Percentiles rank a stretch among this genome's conserved stretches.
Evolutionary conservation across 2,797 vertebrate species (phyloP).

Genomic region (Danionella dracula): DNA sequence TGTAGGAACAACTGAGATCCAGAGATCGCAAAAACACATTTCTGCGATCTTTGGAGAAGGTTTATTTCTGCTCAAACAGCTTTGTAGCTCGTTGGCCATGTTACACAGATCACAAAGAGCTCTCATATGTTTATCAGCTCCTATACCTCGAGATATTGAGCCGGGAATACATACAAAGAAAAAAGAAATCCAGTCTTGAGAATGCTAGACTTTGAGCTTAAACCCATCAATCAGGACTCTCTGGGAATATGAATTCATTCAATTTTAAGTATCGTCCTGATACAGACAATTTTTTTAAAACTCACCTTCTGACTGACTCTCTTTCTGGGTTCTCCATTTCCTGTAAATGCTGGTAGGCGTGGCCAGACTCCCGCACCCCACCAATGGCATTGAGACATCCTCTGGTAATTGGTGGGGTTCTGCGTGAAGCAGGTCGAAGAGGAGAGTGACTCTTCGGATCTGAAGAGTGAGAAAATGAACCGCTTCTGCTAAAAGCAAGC

Average conservation of each 20-base stretch:
- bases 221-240: neutral
- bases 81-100: too few species aligned
- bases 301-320: constrained; percentile 61
- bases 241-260: neutral
- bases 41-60: too few species aligned
- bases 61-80: too few species aligned
- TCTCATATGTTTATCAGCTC: too few species aligned
- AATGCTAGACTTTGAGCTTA: too few species aligned
- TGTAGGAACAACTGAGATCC: too few species aligned
- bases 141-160: too few species aligned
- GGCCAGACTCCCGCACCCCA: constrained; percentile 64
- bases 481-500: constrained; percentile 43
- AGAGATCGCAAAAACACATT: too few species aligned
- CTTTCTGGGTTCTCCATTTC: constrained; percentile 63
- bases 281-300: constrained; percentile 1
- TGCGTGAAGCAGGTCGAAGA: constrained; percentile 56
- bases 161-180: too few species aligned
- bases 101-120: too few species aligned
- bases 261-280: neutral
- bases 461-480: constrained; percentile 52
- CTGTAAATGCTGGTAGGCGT: constrained; percentile 70
- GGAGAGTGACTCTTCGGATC: constrained; percentile 52
- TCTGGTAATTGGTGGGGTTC: constrained; percentile 60
- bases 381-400: constrained; percentile 62
- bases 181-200: too few species aligned